Conservation (phyloP, 2,888 invertebrate species). For the Saturnia japonica region DNA sequence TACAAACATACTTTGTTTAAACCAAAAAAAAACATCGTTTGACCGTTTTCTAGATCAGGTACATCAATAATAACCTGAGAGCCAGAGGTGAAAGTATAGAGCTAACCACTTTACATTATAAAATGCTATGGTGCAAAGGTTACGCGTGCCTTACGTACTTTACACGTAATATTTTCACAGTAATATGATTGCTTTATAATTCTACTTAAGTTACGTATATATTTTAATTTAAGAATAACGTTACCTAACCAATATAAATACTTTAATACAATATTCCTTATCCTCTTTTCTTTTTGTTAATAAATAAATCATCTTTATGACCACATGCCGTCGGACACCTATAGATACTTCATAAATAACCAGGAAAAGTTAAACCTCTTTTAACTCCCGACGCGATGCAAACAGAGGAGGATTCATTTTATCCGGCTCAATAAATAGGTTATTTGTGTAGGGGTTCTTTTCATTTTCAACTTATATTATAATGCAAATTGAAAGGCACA, state of each 20-base stretch:
- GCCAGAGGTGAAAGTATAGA: background rate
- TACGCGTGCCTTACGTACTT: background rate
- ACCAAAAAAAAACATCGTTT: no score
- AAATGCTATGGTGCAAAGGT: constrained; percentile 1
- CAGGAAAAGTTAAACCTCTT: background rate
- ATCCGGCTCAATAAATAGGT: no score
- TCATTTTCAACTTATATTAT: no score
- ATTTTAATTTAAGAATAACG: background rate
- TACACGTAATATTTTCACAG: constrained; percentile 5
- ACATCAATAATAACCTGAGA: background rate
- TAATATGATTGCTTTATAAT: constrained; percentile 10
- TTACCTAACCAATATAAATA: background rate
- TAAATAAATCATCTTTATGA: background rate
- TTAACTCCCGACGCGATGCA: no score
- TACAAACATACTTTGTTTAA: no score
- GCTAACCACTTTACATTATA: constrained; percentile 8
- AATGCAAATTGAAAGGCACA: no score
- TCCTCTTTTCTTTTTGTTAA: background rate
- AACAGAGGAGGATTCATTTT: no score
- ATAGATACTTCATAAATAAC: background rate
- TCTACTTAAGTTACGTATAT: background rate
- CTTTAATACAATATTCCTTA: background rate
- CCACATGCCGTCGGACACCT: background rate
- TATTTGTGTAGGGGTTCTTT: no score
- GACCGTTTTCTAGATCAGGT: background rate